Percentiles rank a stretch among this genome's conserved stretches.
These are phyloP conservation scores for Calliopsis andreniformis DNA, from an alignment of 1,140 invertebrate species.

Conservation along the genomic window DNA sequence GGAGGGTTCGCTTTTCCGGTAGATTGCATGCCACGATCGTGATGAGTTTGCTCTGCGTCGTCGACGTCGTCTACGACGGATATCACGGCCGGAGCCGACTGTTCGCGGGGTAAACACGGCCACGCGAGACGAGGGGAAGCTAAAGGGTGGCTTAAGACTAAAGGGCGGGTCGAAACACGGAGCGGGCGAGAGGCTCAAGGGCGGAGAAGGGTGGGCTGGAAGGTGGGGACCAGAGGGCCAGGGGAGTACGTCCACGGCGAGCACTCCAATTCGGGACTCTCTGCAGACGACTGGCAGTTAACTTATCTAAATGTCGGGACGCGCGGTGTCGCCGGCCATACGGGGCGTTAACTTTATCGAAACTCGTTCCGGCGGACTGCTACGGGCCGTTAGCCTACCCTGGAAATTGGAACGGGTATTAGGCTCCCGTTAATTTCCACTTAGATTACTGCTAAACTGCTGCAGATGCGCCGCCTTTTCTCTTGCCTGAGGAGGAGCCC, in stretches of 20 bases:
- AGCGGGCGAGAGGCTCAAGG: not conserved
- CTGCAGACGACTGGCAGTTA: slow-evolving; percentile 47
- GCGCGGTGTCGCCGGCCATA: slow-evolving; percentile 36
- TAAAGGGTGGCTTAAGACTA: no score
- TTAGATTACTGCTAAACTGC: slow-evolving; percentile 65
- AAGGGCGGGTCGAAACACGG: not conserved
- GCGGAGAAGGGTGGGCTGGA: not conserved
- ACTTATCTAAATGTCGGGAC: slow-evolving; percentile 70
- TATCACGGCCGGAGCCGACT: slow-evolving; percentile 49
- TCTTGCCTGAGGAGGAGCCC: no score
- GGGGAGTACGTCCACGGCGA: not conserved
- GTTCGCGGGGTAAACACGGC: slow-evolving; percentile 49
- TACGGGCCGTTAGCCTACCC: slow-evolving; percentile 56
- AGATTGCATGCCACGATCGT: slow-evolving; percentile 59
- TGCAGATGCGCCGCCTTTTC: not conserved
- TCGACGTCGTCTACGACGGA: slow-evolving; percentile 29
- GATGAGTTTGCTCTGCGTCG: slow-evolving; percentile 62
- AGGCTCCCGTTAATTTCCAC: slow-evolving; percentile 69
- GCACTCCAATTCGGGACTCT: slow-evolving; percentile 2
- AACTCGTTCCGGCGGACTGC: slow-evolving; percentile 73
- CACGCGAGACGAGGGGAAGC: not conserved
- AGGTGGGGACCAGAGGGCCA: not conserved
- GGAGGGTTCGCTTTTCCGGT: slow-evolving; percentile 53
- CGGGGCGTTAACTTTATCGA: slow-evolving; percentile 71
- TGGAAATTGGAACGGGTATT: slow-evolving; percentile 72